Evolutionary conservation across 2,797 vertebrate genomes (phyloP), one percentile per base, ranked within the genome.

Genomic region (Euthynnus affinis): DNA sequence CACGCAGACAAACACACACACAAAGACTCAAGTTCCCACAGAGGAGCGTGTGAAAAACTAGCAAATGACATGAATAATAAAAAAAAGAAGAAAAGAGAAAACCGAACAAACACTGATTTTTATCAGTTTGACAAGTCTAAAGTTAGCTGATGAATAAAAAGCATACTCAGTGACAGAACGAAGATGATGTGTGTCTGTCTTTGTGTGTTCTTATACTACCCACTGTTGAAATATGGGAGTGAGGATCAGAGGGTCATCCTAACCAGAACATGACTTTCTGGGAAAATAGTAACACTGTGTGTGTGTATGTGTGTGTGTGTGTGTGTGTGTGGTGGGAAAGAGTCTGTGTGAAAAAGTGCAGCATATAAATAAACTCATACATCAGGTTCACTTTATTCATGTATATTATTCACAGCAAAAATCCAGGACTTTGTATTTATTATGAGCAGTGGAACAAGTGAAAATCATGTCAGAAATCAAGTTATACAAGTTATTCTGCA

Each of bases 161-260:
- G 34, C 6, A 13, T 18, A 29, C 32, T 34, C 34, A 17, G 56
- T 37, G 4, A 37, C 0, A 13, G 40, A 59, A 7, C 49, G 32
- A 23, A 66, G 23, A 10, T 7, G n/a, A 3, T 55, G 22, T 61
- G 25, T 22, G 56, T n/a, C 3, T 65, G 15, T 61, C 15, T 62
- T 14, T 70, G 37, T 63, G 27, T 34, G 18, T 27, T 20, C 17
- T 34, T 56, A 1, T 23, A 25, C 14, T 34, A 70, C n/a, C 23
- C 22, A 69, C 74, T 56, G 27, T 2, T 87, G 78, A 87, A 66
- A 81, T 66, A 87, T 74, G 66, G 57, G 37, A 51, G 56, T 17
- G 22, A 34, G 60, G 71, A 62, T 84, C 77, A 81, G 10, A 48
- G 64, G 73, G 76, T 81, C 37, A 4, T 18, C 32, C 22, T 48